Evolutionary conservation across 2,113 vertebrate species (phyloP).

Genomic region (Pedionomus torquatus): DNA sequence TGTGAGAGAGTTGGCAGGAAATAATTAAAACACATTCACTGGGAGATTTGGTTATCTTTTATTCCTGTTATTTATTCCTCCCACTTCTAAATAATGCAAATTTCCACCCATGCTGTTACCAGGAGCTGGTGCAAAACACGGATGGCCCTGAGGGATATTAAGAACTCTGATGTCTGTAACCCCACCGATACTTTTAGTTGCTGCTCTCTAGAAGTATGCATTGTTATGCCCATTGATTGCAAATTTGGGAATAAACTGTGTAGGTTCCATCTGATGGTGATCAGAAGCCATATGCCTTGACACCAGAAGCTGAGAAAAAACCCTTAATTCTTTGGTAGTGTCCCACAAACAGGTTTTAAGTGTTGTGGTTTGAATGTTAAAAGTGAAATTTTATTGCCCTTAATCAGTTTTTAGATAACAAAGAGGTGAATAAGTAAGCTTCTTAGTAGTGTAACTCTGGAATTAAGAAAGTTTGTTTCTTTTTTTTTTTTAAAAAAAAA

Average conservation of each 20-base stretch:
- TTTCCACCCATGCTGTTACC: background rate
- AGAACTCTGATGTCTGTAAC: background rate
- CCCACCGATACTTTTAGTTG: background rate
- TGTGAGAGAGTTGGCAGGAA: slow-evolving; percentile 37
- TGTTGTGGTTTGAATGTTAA: background rate
- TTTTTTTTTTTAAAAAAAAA: background rate
- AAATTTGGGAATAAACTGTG: background rate
- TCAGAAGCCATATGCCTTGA: background rate
- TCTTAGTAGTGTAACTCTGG: background rate
- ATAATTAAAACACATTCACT: slow-evolving; percentile 1
- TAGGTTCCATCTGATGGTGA: background rate
- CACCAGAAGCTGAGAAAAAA: background rate
- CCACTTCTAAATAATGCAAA: slow-evolving; percentile 9
- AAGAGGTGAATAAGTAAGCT: background rate
- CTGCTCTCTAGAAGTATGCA: background rate
- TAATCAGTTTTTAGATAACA: background rate
- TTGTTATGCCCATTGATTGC: background rate
- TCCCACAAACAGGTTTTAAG: background rate
- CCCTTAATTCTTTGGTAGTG: background rate
- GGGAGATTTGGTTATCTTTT: slow-evolving; percentile 10
- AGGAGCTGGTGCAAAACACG: background rate
- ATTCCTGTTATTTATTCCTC: slow-evolving; percentile 11
- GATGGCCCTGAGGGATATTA: background rate
- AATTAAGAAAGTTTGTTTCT: background rate
- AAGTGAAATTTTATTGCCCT: background rate